Conservation (phyloP, 2,113 vertebrate species). For the Camelus dromedarius region DNA sequence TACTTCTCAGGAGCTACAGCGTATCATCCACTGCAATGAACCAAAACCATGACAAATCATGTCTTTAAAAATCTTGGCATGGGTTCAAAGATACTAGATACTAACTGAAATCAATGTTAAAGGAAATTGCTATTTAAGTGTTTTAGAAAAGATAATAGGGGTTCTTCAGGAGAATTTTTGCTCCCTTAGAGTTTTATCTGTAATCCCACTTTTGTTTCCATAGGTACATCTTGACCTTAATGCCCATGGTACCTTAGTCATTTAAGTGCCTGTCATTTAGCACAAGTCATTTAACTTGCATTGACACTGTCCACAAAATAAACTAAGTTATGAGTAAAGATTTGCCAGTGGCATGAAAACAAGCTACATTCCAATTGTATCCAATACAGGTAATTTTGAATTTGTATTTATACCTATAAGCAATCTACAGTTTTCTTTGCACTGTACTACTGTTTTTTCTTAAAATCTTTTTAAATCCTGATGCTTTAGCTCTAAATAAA, state of each 20-base stretch:
- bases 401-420: not conserved
- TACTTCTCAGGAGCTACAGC: too few species aligned
- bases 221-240: not conserved
- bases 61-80: not conserved
- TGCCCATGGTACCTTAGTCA: not conserved
- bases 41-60: not conserved
- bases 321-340: not conserved
- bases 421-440: not conserved
- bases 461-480: not conserved
- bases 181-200: not conserved
- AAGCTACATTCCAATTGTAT: not conserved
- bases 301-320: not conserved
- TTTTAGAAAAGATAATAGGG: not conserved
- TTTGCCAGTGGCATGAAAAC: not conserved
- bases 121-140: not conserved
- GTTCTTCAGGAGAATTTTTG: not conserved
- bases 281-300: not conserved
- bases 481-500: slow-evolving; percentile 6
- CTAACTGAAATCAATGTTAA: not conserved
- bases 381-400: not conserved
- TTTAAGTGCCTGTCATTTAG: not conserved
- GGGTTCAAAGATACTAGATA: not conserved
- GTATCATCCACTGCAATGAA: not conserved
- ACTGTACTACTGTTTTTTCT: not conserved
- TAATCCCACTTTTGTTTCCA: not conserved